Conservation (phyloP, 2,797 vertebrate genomes). For the Mus minutoides region DNA sequence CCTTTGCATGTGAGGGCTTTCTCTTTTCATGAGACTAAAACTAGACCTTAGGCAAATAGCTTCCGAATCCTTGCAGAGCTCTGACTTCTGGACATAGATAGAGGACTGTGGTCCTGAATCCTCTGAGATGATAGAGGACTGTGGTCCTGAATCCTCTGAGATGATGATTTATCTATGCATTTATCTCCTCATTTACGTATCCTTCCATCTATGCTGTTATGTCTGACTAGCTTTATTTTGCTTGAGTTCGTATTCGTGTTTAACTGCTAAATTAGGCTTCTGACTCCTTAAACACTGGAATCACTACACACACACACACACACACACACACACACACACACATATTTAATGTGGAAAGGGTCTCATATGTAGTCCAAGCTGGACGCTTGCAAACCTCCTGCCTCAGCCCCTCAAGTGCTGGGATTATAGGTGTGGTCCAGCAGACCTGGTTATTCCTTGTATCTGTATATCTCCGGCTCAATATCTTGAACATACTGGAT, state of each 20-base stretch:
- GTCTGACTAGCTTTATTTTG: conserved; percentile 23
- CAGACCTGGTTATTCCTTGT: background rate
- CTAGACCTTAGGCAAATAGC: background rate
- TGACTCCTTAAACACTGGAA: background rate
- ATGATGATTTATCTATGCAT: background rate
- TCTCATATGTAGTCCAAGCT: background rate
- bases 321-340: background rate
- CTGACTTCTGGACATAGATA: background rate
- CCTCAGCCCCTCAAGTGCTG: background rate
- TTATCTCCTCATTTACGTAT: background rate
- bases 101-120: background rate
- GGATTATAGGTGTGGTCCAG: background rate
- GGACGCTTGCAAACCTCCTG: background rate
- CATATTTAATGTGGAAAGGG: background rate
- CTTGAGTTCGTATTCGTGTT: background rate
- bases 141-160: background rate
- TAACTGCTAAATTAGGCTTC: conserved; percentile 24
- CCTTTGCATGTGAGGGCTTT: background rate
- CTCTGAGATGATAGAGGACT: background rate
- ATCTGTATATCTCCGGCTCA: background rate
- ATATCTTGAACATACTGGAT: background rate
- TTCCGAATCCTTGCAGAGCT: conserved; percentile 34
- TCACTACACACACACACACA: background rate
- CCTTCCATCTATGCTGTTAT: background rate
- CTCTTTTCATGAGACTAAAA: background rate